These are phyloP conservation scores for Cricetomys ansorgei DNA, from an alignment of 2,113 vertebrate species.

Conservation along the genomic window DNA sequence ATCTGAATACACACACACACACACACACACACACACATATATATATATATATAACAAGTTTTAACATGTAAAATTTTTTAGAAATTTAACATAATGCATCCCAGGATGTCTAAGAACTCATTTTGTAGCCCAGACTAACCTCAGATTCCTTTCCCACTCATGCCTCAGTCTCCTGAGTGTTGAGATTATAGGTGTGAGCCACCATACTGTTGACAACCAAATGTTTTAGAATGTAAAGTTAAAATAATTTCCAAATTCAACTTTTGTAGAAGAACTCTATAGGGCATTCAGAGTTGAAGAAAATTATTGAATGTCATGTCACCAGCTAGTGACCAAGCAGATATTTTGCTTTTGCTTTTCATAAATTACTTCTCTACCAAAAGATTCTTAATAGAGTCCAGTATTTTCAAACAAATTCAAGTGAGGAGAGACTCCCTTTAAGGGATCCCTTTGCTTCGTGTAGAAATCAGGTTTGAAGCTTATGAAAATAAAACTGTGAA, in stretches of 20 bases:
- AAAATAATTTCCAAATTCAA: neutral
- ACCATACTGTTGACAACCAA: neutral
- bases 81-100: neutral
- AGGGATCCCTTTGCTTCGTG: slow-evolving; percentile 30
- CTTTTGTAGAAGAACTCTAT: neutral
- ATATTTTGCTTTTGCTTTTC: neutral
- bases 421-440: neutral
- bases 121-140: neutral
- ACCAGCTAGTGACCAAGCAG: neutral
- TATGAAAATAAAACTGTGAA: neutral
- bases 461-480: slow-evolving; percentile 1
- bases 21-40: no score
- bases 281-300: neutral
- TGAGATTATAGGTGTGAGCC: neutral
- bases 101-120: neutral
- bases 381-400: neutral
- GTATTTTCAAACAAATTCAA: neutral
- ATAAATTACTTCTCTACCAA: neutral
- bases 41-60: no score
- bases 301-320: neutral
- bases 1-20: no score
- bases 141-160: neutral
- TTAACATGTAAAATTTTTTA: slow-evolving; percentile 24
- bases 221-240: neutral
- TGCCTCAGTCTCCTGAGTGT: neutral